These are phyloP conservation scores for Dolichoris vasculosae DNA, from an alignment of 1,140 invertebrate genomes.

Conservation along the genomic window DNA sequence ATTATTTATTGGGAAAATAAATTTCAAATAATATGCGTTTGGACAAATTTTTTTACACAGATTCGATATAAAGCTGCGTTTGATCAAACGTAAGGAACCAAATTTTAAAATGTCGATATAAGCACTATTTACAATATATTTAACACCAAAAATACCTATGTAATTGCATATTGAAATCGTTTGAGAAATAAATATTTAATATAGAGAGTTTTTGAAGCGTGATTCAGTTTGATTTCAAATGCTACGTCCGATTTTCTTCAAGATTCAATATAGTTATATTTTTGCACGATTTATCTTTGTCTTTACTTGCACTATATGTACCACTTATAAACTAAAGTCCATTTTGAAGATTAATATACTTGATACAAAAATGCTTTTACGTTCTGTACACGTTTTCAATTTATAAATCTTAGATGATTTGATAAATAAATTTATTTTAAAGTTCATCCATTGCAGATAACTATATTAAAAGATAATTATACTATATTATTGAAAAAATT, in stretches of 20 bases:
- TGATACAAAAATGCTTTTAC: not conserved
- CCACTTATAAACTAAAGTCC: not conserved
- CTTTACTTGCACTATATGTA: slow-evolving; percentile 1
- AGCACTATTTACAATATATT: not conserved
- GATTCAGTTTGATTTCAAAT: slow-evolving; percentile 28
- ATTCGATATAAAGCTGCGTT: too few relatives aligned
- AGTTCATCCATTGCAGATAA: not conserved
- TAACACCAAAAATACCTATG: not conserved
- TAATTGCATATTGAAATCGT: not conserved
- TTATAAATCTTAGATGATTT: not conserved
- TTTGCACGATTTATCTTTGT: not conserved
- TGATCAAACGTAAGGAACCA: too few relatives aligned
- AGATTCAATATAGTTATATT: not conserved
- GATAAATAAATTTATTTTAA: not conserved
- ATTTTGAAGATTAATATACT: not conserved
- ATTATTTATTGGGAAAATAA: too few relatives aligned
- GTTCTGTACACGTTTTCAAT: not conserved
- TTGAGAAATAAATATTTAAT: slow-evolving; percentile 44
- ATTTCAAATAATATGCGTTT: too few relatives aligned
- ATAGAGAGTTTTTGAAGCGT: slow-evolving; percentile 23
- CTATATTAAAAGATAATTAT: not conserved
- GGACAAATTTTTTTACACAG: not conserved
- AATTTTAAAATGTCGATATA: too few relatives aligned
- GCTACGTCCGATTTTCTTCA: not conserved
- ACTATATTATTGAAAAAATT: not conserved